Evolutionary conservation across 2,888 invertebrate genomes (phyloP).

Genomic region (Melanotus villosus): DNA sequence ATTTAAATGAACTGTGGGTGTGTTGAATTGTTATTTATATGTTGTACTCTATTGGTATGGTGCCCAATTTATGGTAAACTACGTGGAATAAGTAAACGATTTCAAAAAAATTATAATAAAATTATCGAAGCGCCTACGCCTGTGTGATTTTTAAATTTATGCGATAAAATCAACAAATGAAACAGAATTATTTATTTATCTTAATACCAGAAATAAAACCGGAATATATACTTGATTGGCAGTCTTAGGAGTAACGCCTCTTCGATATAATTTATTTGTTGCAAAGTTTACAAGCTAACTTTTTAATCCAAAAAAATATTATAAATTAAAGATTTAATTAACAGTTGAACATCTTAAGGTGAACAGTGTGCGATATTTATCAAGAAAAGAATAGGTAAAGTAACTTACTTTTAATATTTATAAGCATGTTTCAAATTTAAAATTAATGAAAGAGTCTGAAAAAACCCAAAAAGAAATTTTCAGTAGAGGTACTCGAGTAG

Average conservation of each 20-base stretch:
- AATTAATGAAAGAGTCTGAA: too few relatives aligned
- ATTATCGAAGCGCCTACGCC: slow-evolving; percentile 10
- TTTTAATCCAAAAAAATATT: too few relatives aligned
- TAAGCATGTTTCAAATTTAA: too few relatives aligned
- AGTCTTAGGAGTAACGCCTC: neutral
- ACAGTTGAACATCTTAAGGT: too few relatives aligned
- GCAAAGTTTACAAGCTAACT: neutral
- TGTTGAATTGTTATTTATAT: slow-evolving; percentile 31
- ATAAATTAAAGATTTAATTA: too few relatives aligned
- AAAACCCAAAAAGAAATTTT: too few relatives aligned
- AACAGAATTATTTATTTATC: slow-evolving; percentile 26
- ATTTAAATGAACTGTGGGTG: slow-evolving; percentile 25
- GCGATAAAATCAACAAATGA: slow-evolving; percentile 20
- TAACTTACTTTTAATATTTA: too few relatives aligned
- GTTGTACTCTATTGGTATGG: slow-evolving; percentile 21
- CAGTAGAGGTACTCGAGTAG: neutral
- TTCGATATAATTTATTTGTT: neutral
- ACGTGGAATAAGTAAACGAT: slow-evolving; percentile 29
- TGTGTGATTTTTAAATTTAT: slow-evolving; percentile 15
- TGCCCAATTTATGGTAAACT: slow-evolving; percentile 28
- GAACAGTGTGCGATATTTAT: too few relatives aligned
- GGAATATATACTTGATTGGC: slow-evolving; percentile 14
- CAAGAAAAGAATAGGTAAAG: too few relatives aligned
- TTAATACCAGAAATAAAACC: slow-evolving; percentile 24
- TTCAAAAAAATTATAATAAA: slow-evolving; percentile 1